Percentiles rank a stretch among this genome's conserved stretches.
Evolutionary conservation across 2,888 invertebrate genomes (phyloP).

Genomic region (Metopia argyrocephala): DNA sequence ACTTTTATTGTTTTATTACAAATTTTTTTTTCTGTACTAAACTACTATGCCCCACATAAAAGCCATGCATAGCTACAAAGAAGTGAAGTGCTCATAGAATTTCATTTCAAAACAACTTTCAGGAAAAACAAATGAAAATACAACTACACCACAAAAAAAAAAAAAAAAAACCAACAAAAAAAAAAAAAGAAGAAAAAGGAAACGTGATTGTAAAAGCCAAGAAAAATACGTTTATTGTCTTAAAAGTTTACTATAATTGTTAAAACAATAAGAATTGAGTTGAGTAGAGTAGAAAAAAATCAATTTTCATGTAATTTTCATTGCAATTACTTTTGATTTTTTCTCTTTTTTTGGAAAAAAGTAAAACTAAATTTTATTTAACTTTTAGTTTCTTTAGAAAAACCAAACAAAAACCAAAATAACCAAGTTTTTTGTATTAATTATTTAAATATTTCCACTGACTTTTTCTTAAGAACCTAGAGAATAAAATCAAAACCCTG

Average conservation of each 20-base stretch:
- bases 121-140: no score
- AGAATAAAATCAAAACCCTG: no score
- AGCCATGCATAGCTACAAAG: not conserved
- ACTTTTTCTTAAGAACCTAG: no score
- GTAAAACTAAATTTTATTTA: constrained; percentile 47
- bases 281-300: constrained; percentile 22
- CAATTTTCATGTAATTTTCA: constrained; percentile 49
- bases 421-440: no score
- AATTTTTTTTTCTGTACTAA: not conserved
- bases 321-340: no score
- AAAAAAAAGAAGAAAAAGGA: not conserved
- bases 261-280: not conserved
- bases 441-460: no score
- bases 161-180: not conserved
- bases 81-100: not conserved
- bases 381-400: constrained; percentile 13
- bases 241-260: constrained; percentile 13
- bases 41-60: not conserved
- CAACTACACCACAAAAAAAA: not conserved
- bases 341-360: not conserved
- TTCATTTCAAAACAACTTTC: not conserved
- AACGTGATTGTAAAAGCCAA: not conserved
- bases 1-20: constrained; percentile 34
- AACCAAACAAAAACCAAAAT: no score
- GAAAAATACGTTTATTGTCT: constrained; percentile 28